Evolutionary conservation across 2,888 invertebrate species (phyloP), one percentile per base, ranked within the genome.

Genomic region (Oscheius onirici): DNA sequence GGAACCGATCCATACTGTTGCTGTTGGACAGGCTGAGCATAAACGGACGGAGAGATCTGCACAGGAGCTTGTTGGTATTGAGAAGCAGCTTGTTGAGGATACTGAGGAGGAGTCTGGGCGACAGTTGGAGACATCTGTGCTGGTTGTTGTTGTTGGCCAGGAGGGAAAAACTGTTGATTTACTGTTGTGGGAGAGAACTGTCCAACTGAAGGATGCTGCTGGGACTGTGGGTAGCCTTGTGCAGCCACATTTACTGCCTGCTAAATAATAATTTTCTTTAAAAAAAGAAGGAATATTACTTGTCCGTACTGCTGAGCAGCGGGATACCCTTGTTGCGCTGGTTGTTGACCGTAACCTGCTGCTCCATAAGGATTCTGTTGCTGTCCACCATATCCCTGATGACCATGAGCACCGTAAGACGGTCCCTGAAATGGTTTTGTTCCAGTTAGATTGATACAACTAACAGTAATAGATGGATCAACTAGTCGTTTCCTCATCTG

Each of bases 401-500:
- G 46, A 46, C 8, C 46, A 13, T 46, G 46, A 46, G 15, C 13
- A 3, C 58, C 58, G 17, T 41, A 58, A 15, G 58, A 40, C 6
- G 58, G 58, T 17, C 58, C 58, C 58, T 58, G 20, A 26, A 24
- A 13, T 8, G 26, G 15, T 26, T 13, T 13, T 26, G 15, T 34
- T 34, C 34, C 34, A n/a, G 15, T 24, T 13, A 24, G 26, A 28
- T 26, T 11, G 41, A 20, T 6, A 40, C 15, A 41, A 40, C 58
- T 41, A 2, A 58, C 58, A 11, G 55, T 55, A 22, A 58, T 58
- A 8, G 58, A 58, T 8, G 58, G 58, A n/a, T 58, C 20, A 40
- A 58, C 41, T 1, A 41, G 58, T 41, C 58, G 58, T 20, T 17
- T 41, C 17, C 58, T 40, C 58, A 58, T 58, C 41, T 58, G 58